Evolutionary conservation across 2,113 vertebrate genomes (phyloP).

Genomic region (Melanerpes aurifrons): DNA sequence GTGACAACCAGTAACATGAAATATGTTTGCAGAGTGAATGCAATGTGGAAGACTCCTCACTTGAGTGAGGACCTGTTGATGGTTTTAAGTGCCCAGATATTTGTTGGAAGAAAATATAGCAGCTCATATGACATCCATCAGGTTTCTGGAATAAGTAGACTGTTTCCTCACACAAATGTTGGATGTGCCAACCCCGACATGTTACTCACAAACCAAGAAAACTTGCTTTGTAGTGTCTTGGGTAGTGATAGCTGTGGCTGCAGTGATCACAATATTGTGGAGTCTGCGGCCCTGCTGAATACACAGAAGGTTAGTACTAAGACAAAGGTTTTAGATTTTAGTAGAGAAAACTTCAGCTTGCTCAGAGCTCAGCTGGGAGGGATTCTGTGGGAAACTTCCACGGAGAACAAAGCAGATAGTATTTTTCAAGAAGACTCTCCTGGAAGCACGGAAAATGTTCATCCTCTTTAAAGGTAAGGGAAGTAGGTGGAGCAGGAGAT

Average conservation of each 20-base stretch:
- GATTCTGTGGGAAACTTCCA: background rate
- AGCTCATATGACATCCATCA: background rate
- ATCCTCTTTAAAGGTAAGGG: background rate
- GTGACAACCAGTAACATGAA: background rate
- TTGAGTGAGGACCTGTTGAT: background rate
- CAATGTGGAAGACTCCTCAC: background rate
- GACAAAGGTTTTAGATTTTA: background rate
- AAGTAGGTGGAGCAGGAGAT: background rate
- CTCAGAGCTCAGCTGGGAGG: background rate
- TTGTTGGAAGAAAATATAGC: background rate
- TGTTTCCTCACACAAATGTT: background rate
- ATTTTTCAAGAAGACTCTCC: background rate
- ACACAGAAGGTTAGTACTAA: background rate
- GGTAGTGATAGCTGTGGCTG: background rate
- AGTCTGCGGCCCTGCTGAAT: background rate
- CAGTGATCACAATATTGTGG: background rate
- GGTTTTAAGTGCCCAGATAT: background rate
- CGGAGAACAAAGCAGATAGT: background rate
- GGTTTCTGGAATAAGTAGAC: background rate
- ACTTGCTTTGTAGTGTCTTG: background rate
- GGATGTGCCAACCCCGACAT: background rate
- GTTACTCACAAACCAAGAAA: background rate
- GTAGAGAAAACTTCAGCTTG: background rate
- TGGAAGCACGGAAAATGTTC: background rate
- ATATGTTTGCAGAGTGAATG: accelerated